phyloP scores from a whole-genome alignment of 35 echinoderm and acorn worm genomes.

The Apostichopus californicus region DNA sequence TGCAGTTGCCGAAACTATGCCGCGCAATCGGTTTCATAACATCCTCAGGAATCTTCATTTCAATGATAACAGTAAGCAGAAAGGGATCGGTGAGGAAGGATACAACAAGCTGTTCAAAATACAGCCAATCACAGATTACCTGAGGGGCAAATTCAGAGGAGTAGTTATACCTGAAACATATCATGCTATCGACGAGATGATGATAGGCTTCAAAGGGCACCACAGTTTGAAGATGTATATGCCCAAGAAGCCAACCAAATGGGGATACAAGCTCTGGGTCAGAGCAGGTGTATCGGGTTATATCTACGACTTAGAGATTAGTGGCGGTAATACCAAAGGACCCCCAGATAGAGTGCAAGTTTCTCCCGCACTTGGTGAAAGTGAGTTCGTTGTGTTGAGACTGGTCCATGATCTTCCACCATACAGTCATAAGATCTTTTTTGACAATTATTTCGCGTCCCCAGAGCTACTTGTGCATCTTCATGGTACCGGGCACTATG shows the following conservation, averaged over 20 bases:
- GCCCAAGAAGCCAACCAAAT: conserved; percentile 34
- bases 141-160: neutral
- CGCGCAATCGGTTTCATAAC: conserved; percentile 13
- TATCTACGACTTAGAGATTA: conserved; percentile 1
- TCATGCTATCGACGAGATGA: conserved; percentile 9
- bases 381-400: neutral
- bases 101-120: conserved; percentile 15
- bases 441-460: conserved; percentile 19
- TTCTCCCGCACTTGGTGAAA: conserved; percentile 15
- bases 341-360: neutral
- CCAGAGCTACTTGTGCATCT: conserved; percentile 27
- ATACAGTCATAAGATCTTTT: neutral
- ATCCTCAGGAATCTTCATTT: conserved; percentile 14
- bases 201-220: conserved; percentile 27
- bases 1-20: conserved; percentile 12
- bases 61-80: conserved; percentile 19
- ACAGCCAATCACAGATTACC: neutral
- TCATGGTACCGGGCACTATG: neutral
- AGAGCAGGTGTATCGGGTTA: conserved; percentile 27
- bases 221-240: conserved; percentile 37
- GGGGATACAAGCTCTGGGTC: conserved; percentile 40
- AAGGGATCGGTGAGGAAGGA: neutral
- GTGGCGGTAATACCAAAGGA: neutral
- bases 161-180: neutral
- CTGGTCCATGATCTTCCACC: neutral